These are phyloP conservation scores for Netelia virgata DNA, from an alignment of 2,888 invertebrate genomes.

Conservation along the genomic window DNA sequence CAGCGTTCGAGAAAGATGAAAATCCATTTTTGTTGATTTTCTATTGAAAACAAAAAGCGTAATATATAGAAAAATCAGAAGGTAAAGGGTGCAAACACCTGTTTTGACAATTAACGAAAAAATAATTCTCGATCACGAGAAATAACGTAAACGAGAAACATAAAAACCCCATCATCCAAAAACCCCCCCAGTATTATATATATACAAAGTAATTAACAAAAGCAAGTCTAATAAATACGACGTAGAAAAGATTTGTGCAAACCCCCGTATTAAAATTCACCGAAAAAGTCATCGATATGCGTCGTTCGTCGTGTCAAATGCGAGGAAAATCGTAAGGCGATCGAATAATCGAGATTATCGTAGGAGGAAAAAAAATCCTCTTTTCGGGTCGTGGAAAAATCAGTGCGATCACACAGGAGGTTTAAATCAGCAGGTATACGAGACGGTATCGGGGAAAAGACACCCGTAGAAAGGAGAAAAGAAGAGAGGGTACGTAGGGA, in stretches of 20 bases:
- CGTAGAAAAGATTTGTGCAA: not conserved
- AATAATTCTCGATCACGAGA: no score
- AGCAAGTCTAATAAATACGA: not conserved
- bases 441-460: slow-evolving; percentile 26
- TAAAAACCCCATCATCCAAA: no score
- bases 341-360: slow-evolving; percentile 37
- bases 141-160: no score
- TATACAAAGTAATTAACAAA: no score
- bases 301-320: not conserved
- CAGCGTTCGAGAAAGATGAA: not conserved
- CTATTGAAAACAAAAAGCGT: no score
- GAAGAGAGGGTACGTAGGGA: slow-evolving; percentile 55
- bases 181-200: no score
- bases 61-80: no score
- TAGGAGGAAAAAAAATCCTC: slow-evolving; percentile 50
- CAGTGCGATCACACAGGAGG: slow-evolving; percentile 59
- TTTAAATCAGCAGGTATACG: slow-evolving; percentile 49
- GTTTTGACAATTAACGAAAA: no score
- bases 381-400: slow-evolving; percentile 51
- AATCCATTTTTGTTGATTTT: not conserved
- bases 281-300: not conserved
- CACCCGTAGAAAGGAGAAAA: slow-evolving; percentile 37
- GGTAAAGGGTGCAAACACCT: no score
- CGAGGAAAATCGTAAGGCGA: not conserved
- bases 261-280: not conserved